Evolutionary conservation across 2,888 invertebrate genomes (phyloP).

Genomic region (Dynastes tityus): DNA sequence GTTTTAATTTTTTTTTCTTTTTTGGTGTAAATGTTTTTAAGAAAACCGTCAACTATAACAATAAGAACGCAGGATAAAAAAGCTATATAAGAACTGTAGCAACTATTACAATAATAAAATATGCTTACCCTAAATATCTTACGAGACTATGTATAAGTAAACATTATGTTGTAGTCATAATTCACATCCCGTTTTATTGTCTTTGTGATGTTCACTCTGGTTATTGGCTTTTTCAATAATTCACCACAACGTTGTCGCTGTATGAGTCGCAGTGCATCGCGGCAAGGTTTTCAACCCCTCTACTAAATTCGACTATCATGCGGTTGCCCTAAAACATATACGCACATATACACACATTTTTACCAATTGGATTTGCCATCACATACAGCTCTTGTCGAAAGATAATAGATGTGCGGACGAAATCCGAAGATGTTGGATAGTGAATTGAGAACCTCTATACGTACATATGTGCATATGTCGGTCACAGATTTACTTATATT

Average conservation of each 20-base stretch:
- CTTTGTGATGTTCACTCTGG: not conserved
- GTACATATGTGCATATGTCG: too few relatives aligned
- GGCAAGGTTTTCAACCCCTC: conserved; percentile 27
- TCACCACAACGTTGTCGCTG: conserved; percentile 8
- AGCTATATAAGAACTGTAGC: too few relatives aligned
- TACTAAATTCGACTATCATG: conserved; percentile 6
- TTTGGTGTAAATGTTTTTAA: too few relatives aligned
- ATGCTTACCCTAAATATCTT: not conserved
- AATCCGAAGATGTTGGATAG: not conserved
- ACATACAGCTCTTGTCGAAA: conserved; percentile 56
- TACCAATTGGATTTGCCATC: conserved; percentile 60
- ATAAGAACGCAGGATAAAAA: too few relatives aligned
- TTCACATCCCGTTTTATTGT: conserved; percentile 26
- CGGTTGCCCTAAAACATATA: conserved; percentile 15
- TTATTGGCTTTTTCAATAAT: conserved; percentile 34
- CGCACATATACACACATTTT: conserved; percentile 54
- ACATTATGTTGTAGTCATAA: conserved; percentile 14
- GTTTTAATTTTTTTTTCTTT: too few relatives aligned
- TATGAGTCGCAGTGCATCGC: conserved; percentile 16
- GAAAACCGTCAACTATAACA: too few relatives aligned
- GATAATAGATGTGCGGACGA: conserved; percentile 16
- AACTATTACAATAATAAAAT: not conserved
- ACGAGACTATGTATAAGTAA: conserved; percentile 19
- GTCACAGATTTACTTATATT: too few relatives aligned
- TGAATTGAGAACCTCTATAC: too few relatives aligned